Percentiles rank a stretch among this genome's conserved stretches.
Conservation (phyloP, 2,797 vertebrate species). For the Podarcis siculus region DNA sequence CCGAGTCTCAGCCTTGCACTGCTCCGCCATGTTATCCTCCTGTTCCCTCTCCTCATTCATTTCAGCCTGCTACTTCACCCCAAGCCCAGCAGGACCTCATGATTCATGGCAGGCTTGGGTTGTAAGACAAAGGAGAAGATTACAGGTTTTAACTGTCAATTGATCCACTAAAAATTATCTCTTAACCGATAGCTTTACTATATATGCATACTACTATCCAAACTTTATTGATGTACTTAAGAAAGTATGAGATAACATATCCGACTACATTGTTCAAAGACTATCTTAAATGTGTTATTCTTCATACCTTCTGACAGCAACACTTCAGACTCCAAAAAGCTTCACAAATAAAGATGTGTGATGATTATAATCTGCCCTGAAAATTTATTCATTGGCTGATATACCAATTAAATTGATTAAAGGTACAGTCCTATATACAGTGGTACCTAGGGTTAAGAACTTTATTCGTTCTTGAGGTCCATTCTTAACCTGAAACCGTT, state of each 20-base stretch:
- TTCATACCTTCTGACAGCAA: neutral
- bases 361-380: neutral
- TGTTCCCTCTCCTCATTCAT: no score
- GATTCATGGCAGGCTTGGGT: no score
- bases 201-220: neutral
- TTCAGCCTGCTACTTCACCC: no score
- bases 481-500: no score
- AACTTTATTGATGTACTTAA: neutral
- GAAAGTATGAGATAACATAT: neutral
- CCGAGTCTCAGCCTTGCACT: no score
- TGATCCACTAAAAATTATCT: neutral
- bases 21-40: no score
- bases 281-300: neutral
- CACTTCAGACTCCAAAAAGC: neutral
- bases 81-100: no score
- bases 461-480: no score
- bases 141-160: neutral
- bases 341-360: neutral
- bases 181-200: neutral
- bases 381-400: neutral
- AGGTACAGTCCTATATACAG: neutral
- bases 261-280: neutral
- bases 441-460: no score
- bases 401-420: neutral
- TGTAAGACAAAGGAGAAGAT: no score